A percentile compares a stretch with the other conserved stretches of the same genome.
These are phyloP conservation scores for Toxotes chatareus DNA, from an alignment of 2,113 vertebrate genomes.

Conservation along the genomic window DNA sequence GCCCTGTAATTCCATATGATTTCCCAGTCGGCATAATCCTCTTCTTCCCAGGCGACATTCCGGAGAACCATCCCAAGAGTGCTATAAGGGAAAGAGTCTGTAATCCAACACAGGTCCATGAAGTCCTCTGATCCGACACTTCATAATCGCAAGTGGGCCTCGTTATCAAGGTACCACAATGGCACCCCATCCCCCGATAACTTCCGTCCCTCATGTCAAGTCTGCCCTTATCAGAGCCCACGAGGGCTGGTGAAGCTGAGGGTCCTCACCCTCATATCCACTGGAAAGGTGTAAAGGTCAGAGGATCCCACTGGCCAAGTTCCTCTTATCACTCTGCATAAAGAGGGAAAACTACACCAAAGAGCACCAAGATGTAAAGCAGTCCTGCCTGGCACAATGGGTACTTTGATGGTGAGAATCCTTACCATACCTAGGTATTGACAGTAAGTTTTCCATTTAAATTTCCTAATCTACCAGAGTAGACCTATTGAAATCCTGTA, in stretches of 20 bases:
- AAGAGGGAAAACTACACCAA: conserved; percentile 20
- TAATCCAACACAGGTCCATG: conserved; percentile 65
- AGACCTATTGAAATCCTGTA: background rate
- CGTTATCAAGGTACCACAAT: conserved; percentile 56
- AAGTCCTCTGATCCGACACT: conserved; percentile 68
- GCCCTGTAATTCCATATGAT: conserved; percentile 74
- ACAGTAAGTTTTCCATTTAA: background rate
- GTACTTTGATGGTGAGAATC: background rate
- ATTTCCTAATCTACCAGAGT: conserved; percentile 3
- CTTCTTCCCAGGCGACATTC: conserved; percentile 62
- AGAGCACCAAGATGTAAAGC: conserved; percentile 17
- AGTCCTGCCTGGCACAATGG: background rate
- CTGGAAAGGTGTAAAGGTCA: conserved; percentile 61
- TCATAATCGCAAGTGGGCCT: conserved; percentile 60
- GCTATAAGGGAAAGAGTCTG: conserved; percentile 45
- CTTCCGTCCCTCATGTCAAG: conserved; percentile 32
- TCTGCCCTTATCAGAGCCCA: conserved; percentile 55
- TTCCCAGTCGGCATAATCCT: conserved; percentile 72
- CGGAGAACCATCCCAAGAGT: conserved; percentile 51
- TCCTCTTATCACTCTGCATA: conserved; percentile 47
- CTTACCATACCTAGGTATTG: background rate
- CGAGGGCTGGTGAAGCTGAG: conserved; percentile 19
- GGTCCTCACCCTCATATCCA: conserved; percentile 29
- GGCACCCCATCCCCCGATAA: conserved; percentile 7
- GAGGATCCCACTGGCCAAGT: conserved; percentile 31